Evolutionary conservation across 1,140 invertebrate species (phyloP), one percentile per base, ranked within the genome.

Genomic region (Drosophila parabipectinata): DNA sequence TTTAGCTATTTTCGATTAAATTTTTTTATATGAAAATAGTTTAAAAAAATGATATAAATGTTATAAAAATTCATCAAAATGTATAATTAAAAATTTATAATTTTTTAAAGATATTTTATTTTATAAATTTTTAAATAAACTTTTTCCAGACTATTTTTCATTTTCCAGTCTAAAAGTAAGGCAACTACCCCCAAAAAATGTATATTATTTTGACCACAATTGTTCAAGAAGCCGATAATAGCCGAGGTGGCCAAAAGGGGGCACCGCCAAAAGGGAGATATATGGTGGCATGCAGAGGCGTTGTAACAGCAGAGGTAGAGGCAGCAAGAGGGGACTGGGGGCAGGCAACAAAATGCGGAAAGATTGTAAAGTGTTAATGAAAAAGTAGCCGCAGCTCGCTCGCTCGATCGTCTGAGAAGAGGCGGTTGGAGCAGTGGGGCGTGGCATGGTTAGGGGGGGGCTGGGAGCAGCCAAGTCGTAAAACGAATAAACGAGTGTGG

Each of bases 291-390:
- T 71, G 67, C 67, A 71, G 66, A 68, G 66, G 66, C 67, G 68
- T 72, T 73, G 71, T 72, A 73, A 62, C 55, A 59, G 24, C 44
- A 18, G 32, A 32, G 37, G 18, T 32, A 34, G 53, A 32, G 37
- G 18, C 41, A 34, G 53, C 55, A 59, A 14, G 6, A 15, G 51
- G 3, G 10, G 34, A 10, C 30, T 9, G 54, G 61, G 68, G 71
- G 28, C 10, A 18, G 54, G 61, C 79, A 75, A 57, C 81, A 84
- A 84, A 82, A 87, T 72, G 83, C 83, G 78, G 78, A 87, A 87
- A 85, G 82, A 87, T 87, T 85, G 82, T 85, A 75, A 87, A 87
- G 82, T 87, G 82, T 87, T 87, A 87, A 87, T 87, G 82, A 87
- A 87, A 85, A 87, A 87, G 82, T 88, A 87, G 83, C 75, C 51